These are phyloP conservation scores for Lutraria lutraria DNA, from an alignment of 2,888 invertebrate genomes.

Conservation along the genomic window DNA sequence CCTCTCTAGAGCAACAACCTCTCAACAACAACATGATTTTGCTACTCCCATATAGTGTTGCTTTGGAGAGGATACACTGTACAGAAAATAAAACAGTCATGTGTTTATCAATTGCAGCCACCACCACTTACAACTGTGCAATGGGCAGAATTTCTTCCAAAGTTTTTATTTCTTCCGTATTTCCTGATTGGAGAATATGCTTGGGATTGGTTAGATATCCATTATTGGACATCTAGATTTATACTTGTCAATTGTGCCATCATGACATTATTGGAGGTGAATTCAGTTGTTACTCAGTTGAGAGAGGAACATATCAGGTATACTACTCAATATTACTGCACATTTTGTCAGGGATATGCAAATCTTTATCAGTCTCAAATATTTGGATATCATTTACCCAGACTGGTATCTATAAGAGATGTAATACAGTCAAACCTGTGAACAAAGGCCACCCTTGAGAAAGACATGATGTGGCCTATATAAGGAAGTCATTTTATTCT, in stretches of 20 bases:
- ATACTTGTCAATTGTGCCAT: conserved; percentile 75
- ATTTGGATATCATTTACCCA: too few species aligned
- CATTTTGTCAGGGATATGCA: neutral
- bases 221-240: conserved; percentile 79
- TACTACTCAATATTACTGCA: neutral
- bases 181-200: conserved; percentile 77
- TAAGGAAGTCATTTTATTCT: too few species aligned
- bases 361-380: too few species aligned
- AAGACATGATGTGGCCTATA: too few species aligned
- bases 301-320: conserved; percentile 67
- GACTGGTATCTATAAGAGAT: too few species aligned
- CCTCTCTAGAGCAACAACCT: too few species aligned
- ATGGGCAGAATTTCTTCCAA: conserved; percentile 75
- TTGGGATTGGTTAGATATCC: conserved; percentile 76
- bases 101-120: conserved; percentile 62
- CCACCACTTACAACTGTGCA: conserved; percentile 66
- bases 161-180: conserved; percentile 76
- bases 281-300: conserved; percentile 60
- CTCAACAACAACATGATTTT: too few species aligned
- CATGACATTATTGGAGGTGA: conserved; percentile 76
- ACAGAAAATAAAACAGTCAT: too few species aligned
- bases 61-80: too few species aligned
- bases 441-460: too few species aligned
- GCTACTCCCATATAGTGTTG: too few species aligned
- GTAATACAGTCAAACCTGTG: too few species aligned